A percentile compares a stretch with the other conserved stretches of the same genome.
These are phyloP conservation scores for Odontocerum albicorne DNA, from an alignment of 2,888 invertebrate genomes.

Conservation along the genomic window DNA sequence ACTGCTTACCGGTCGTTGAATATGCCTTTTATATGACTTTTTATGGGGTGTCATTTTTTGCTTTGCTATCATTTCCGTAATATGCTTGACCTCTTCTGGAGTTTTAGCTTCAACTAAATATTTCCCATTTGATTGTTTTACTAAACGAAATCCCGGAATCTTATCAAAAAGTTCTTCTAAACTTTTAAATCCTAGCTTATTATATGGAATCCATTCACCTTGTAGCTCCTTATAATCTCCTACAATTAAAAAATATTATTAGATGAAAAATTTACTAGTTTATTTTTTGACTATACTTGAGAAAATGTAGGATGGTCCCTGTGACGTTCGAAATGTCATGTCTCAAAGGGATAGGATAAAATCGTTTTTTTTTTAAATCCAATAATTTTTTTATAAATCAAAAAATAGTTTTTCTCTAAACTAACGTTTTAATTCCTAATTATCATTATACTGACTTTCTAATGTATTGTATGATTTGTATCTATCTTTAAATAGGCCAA, in stretches of 20 bases:
- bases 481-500: too few species aligned
- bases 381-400: too few species aligned
- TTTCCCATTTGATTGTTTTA: conserved; percentile 54
- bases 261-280: too few species aligned
- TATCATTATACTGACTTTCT: too few species aligned
- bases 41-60: conserved; percentile 42
- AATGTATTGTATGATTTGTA: too few species aligned
- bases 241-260: conserved; percentile 43
- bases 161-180: conserved; percentile 62
- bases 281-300: too few species aligned
- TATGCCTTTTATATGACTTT: conserved; percentile 8
- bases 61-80: conserved; percentile 55
- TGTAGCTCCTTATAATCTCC: conserved; percentile 66
- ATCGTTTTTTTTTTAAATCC: too few species aligned
- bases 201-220: conserved; percentile 65
- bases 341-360: too few species aligned
- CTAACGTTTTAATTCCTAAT: too few species aligned
- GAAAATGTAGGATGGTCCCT: too few species aligned
- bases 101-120: conserved; percentile 60
- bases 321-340: too few species aligned
- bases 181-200: conserved; percentile 58
- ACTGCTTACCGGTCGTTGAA: conserved; percentile 47
- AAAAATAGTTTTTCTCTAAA: too few species aligned
- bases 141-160: conserved; percentile 59
- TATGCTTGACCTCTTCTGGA: conserved; percentile 62